A percentile compares a stretch with the other conserved stretches of the same genome.
Evolutionary conservation across 2,113 vertebrate genomes (phyloP).

Genomic region (Cavia porcellus): DNA sequence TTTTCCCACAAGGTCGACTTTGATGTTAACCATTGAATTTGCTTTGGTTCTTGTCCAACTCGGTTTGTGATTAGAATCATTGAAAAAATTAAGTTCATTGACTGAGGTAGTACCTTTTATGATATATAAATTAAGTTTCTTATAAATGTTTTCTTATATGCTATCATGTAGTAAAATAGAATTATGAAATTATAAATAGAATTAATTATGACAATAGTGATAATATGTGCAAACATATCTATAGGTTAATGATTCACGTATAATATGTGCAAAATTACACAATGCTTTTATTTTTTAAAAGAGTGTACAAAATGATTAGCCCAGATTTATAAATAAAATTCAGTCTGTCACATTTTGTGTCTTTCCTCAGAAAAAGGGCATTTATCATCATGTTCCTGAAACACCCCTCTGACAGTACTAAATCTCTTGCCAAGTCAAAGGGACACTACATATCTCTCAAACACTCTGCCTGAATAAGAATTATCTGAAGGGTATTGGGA

Average conservation of each 20-base stretch:
- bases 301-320: not conserved
- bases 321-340: not conserved
- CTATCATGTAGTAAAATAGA: not conserved
- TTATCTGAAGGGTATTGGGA: not conserved
- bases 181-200: not conserved
- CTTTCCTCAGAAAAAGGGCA: not conserved
- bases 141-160: not conserved
- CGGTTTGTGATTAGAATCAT: no score
- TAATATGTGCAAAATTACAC: not conserved
- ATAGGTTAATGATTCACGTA: not conserved
- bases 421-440: not conserved
- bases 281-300: not conserved
- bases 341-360: not conserved
- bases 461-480: not conserved
- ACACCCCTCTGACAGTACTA: not conserved
- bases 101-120: not conserved
- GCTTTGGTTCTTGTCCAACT: no score
- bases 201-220: not conserved
- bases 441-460: not conserved
- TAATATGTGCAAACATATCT: not conserved
- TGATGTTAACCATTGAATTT: no score
- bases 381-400: not conserved
- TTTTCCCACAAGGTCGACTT: not conserved
- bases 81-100: not conserved
- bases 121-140: not conserved